Evolutionary conservation across 2,797 vertebrate species (phyloP).

Genomic region (Coreius guichenoti): DNA sequence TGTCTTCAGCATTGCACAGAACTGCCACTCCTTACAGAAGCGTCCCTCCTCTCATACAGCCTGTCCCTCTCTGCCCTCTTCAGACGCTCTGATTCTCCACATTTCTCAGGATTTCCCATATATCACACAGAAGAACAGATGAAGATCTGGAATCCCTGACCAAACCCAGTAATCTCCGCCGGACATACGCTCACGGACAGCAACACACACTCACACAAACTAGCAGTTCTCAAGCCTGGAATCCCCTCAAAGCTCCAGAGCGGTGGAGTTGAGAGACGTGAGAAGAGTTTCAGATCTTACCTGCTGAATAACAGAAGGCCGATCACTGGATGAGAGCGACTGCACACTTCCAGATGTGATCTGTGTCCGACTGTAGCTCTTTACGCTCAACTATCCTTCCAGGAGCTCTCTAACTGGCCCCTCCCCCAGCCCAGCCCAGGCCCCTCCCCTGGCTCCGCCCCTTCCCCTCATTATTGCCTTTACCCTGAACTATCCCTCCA

Average conservation of each 20-base stretch:
- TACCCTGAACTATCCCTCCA: background rate
- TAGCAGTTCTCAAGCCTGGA: background rate
- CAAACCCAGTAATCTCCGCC: constrained; percentile 30
- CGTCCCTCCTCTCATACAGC: background rate
- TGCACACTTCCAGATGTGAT: background rate
- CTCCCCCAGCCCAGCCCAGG: background rate
- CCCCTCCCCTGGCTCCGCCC: background rate
- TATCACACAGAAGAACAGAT: constrained; percentile 41
- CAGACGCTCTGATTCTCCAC: background rate
- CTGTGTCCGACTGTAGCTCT: background rate
- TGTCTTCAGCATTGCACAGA: constrained; percentile 37
- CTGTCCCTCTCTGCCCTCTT: background rate
- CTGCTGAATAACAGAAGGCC: background rate
- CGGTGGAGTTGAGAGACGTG: background rate
- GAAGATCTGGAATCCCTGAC: constrained; percentile 48
- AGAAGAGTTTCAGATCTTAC: background rate
- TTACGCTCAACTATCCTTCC: background rate
- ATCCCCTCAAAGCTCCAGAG: background rate
- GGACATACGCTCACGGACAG: constrained; percentile 61
- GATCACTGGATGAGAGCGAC: background rate
- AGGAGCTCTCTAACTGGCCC: background rate
- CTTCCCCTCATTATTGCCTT: constrained; percentile 8
- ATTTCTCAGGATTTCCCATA: background rate
- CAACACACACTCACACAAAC: constrained; percentile 40
- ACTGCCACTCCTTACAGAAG: constrained; percentile 16